A percentile compares a stretch with the other conserved stretches of the same genome.
Conservation (phyloP, 37 sponge, comb jelly and placozoan genomes). For the Bolinopsis microptera region DNA sequence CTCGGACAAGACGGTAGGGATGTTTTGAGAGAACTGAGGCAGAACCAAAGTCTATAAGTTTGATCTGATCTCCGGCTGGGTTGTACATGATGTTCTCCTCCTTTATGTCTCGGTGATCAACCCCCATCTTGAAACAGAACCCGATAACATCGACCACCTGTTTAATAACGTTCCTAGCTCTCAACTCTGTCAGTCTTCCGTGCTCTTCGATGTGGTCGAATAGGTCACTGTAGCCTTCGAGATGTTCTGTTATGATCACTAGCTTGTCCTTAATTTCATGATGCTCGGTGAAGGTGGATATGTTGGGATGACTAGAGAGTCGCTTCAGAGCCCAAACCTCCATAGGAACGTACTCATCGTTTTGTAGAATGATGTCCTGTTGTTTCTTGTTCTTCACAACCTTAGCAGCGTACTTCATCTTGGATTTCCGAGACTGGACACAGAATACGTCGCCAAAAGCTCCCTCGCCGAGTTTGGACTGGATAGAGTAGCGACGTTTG, state of each 20-base stretch:
- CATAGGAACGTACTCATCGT: not conserved
- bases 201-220: conserved; percentile 45
- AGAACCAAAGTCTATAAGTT: conserved; percentile 61
- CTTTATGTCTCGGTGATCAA: conserved; percentile 60
- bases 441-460: conserved; percentile 46
- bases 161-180: not conserved
- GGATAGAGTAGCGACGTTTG: conserved; percentile 61
- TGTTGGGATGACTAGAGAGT: conserved; percentile 53
- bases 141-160: conserved; percentile 56
- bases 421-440: conserved; percentile 15
- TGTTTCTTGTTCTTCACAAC: not conserved
- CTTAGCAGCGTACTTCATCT: conserved; percentile 34
- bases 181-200: not conserved
- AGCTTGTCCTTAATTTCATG: not conserved
- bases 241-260: conserved; percentile 36
- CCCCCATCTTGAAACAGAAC: conserved; percentile 51
- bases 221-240: conserved; percentile 1
- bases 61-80: conserved; percentile 19
- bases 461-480: conserved; percentile 29
- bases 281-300: not conserved
- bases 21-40: not conserved
- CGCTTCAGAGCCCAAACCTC: conserved; percentile 51
- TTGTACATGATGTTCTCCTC: conserved; percentile 67
- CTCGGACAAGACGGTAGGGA: not conserved
- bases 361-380: not conserved